Evolutionary conservation across 1,140 invertebrate genomes (phyloP).

Genomic region (Phocides pigmalion): DNA sequence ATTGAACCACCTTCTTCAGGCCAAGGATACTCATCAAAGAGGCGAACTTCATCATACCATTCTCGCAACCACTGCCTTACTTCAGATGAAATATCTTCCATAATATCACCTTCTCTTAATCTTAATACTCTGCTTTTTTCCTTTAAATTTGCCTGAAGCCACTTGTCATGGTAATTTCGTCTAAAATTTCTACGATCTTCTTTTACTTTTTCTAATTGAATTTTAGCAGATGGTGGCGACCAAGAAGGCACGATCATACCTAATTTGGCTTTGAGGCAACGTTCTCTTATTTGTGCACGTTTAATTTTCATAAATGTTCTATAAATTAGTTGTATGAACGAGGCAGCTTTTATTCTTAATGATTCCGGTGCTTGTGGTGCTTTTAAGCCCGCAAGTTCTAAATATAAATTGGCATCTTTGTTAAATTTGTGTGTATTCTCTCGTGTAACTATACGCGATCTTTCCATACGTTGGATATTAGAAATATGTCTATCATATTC

Average conservation of each 20-base stretch:
- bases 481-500: conserved; percentile 62
- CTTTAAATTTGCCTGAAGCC: conserved; percentile 80
- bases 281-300: conserved; percentile 53
- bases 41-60: conserved; percentile 79
- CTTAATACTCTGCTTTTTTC: conserved; percentile 84
- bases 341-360: conserved; percentile 53
- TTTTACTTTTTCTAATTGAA: conserved; percentile 80
- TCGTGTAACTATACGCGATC: conserved; percentile 50
- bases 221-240: conserved; percentile 63
- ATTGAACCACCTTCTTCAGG: conserved; percentile 76
- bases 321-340: conserved; percentile 59
- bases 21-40: conserved; percentile 76
- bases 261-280: conserved; percentile 56
- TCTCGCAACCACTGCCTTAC: conserved; percentile 87
- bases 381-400: conserved; percentile 73
- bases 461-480: conserved; percentile 75
- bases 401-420: conserved; percentile 67
- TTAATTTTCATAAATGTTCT: conserved; percentile 66
- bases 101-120: conserved; percentile 84
- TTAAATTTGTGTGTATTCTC: conserved; percentile 55
- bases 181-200: conserved; percentile 81
- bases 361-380: conserved; percentile 51
- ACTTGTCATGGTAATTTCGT: conserved; percentile 79
- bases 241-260: conserved; percentile 65
- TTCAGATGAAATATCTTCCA: conserved; percentile 89